A percentile compares a stretch with the other conserved stretches of the same genome.
Evolutionary conservation across 1,140 invertebrate species (phyloP).

Genomic region (Vollenhovia emeryi): DNA sequence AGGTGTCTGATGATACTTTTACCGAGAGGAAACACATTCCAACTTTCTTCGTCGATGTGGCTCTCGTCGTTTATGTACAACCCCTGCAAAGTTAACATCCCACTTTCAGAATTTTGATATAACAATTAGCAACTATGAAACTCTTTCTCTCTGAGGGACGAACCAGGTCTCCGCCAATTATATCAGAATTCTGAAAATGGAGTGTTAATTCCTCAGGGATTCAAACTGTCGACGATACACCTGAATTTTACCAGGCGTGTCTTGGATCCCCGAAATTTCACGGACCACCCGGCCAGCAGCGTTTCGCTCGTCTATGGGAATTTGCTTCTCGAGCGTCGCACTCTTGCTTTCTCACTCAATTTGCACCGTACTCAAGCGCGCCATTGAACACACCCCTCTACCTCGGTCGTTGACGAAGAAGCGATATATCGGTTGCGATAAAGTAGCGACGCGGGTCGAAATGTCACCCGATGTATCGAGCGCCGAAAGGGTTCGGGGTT

Average conservation of each 20-base stretch:
- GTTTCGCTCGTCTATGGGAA: neutral
- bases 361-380: conserved; percentile 36
- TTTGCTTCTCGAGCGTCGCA: neutral
- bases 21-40: neutral
- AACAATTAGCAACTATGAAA: neutral
- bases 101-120: neutral
- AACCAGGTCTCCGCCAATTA: neutral
- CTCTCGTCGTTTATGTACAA: neutral
- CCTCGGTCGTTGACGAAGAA: neutral
- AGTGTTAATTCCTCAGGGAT: neutral
- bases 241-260: neutral
- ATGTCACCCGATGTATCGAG: conserved; percentile 27
- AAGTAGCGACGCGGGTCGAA: conserved; percentile 21
- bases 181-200: neutral
- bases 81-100: neutral
- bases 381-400: conserved; percentile 18
- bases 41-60: conserved; percentile 3
- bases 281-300: neutral
- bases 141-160: neutral
- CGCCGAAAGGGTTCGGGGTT: conserved; percentile 5
- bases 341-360: conserved; percentile 38
- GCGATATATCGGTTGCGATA: neutral
- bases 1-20: conserved; percentile 12
- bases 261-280: neutral
- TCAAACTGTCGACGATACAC: neutral